Base-by-base conservation (phyloP, 2,113 vertebrate species). In the Heterotis niloticus region DNA sequence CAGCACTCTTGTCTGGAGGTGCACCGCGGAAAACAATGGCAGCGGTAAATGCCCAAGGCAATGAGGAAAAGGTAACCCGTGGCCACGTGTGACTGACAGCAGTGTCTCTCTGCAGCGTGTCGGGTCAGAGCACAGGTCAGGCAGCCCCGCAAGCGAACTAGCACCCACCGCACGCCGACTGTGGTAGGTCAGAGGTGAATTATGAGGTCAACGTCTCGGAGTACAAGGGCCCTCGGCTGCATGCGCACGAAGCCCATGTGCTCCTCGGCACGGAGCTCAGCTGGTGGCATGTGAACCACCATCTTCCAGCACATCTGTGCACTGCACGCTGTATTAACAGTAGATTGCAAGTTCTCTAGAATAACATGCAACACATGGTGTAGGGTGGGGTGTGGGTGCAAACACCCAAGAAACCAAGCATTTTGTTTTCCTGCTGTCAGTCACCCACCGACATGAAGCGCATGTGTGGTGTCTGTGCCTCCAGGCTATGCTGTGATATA, bases 31-130 rank as follows among this genome's bases (percentile, higher is more conserved):
- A 60, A 57, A 59, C 3, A 54, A 68, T 28, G 28, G 28, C 13
- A 62, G 20, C 11, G 14, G 34, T 13, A 72, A 54, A 72, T 16
- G 77, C 77, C 67, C 66, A 51, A 29, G 77, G 77, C 77, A 29
- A 67, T 78, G 26, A 20, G 23, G 77, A 57, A 66, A 70, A 71
- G 12, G 20, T 78, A 26, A 78, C 77, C 77, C 62, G 77, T 70
- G 77, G 77, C 77, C 66, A 17, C 20, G 67, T 56, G 26, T 78
- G 77, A 78, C 57, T 78, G 77, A 78, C 77, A 78, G 77, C 66
- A 10, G 52, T 20, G 76, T 68, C 66, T 17, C 28, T 59, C 54
- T 10, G 66, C 54, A 56, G 51, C 20, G n/a, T 20, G 11, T 1
- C 24, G 67, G 77, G 66, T 78, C 77, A 71, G 67, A 5, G 18